Percentiles rank a stretch among this genome's conserved stretches.
phyloP scores from a whole-genome alignment of 2,888 invertebrate genomes.

The Parnassius smintheus region DNA sequence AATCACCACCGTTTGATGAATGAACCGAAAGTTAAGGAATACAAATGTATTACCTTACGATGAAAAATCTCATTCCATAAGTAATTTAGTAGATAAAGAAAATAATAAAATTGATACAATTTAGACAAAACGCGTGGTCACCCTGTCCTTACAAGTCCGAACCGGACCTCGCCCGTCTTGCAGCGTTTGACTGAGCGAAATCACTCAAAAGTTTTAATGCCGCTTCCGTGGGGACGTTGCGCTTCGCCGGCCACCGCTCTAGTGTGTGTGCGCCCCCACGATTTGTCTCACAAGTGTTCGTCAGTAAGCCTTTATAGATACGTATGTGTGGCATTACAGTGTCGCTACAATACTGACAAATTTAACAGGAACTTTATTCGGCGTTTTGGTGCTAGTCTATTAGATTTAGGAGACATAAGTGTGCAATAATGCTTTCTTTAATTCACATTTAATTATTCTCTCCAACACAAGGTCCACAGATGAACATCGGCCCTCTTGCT shows the following conservation, averaged over 20 bases:
- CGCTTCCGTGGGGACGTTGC: slow-evolving; percentile 66
- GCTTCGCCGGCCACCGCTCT: slow-evolving; percentile 40
- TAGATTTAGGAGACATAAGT: too few species aligned
- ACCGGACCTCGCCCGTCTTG: slow-evolving; percentile 67
- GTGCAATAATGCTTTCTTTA: too few species aligned
- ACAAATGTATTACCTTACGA: too few species aligned
- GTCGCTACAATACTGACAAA: too few species aligned
- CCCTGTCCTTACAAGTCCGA: slow-evolving; percentile 36
- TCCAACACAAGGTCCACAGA: too few species aligned
- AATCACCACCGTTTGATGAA: too few species aligned
- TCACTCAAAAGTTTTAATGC: slow-evolving; percentile 81
- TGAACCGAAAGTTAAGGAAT: too few species aligned
- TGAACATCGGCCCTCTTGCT: too few species aligned
- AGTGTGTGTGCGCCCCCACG: slow-evolving; percentile 41
- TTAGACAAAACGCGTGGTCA: slow-evolving; percentile 38
- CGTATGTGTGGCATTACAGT: not conserved
- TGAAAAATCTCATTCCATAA: not conserved
- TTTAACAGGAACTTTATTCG: too few species aligned
- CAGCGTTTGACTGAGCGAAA: slow-evolving; percentile 78
- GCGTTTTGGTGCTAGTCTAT: too few species aligned
- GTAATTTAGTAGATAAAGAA: not conserved
- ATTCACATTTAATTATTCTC: too few species aligned
- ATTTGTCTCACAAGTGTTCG: slow-evolving; percentile 43
- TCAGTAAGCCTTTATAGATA: slow-evolving; percentile 2
- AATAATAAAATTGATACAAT: not conserved